phyloP scores from a whole-genome alignment of 1,140 invertebrate species.

The Formica selysi region DNA sequence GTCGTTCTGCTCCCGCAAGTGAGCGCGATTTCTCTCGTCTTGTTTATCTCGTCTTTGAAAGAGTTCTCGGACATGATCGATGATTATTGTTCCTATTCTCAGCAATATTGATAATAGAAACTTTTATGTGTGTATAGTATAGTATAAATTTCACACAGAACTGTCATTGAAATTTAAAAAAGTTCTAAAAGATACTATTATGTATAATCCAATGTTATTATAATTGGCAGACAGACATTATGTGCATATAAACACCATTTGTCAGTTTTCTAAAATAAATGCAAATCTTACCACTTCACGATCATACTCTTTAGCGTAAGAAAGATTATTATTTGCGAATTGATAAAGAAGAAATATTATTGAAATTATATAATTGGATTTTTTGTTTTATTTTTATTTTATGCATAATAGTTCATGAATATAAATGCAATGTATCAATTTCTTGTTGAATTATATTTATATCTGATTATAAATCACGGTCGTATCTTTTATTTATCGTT shows the following conservation, averaged over 20 bases:
- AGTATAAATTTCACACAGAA: too few species aligned
- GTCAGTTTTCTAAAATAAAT: neutral
- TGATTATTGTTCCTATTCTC: conserved; percentile 32
- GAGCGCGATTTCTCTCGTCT: conserved; percentile 32
- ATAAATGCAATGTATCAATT: neutral
- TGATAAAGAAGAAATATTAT: too few species aligned
- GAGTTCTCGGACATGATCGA: conserved; percentile 4
- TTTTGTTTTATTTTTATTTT: too few species aligned
- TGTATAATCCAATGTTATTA: neutral
- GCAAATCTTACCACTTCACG: too few species aligned
- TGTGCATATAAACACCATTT: neutral
- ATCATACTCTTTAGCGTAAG: too few species aligned
- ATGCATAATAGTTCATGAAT: too few species aligned
- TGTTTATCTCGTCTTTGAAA: conserved; percentile 47
- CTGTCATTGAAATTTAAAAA: neutral
- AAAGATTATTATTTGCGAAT: too few species aligned
- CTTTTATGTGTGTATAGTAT: too few species aligned
- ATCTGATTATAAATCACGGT: neutral
- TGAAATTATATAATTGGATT: too few species aligned
- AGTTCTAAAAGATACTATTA: neutral
- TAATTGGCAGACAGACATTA: neutral
- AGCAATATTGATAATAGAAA: conserved; percentile 14
- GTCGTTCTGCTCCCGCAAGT: conserved; percentile 26
- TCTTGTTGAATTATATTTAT: neutral
- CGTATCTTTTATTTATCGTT: neutral